A percentile compares a stretch with the other conserved stretches of the same genome.
Conservation (phyloP, 1,140 invertebrate species). For the Bactericera cockerelli region DNA sequence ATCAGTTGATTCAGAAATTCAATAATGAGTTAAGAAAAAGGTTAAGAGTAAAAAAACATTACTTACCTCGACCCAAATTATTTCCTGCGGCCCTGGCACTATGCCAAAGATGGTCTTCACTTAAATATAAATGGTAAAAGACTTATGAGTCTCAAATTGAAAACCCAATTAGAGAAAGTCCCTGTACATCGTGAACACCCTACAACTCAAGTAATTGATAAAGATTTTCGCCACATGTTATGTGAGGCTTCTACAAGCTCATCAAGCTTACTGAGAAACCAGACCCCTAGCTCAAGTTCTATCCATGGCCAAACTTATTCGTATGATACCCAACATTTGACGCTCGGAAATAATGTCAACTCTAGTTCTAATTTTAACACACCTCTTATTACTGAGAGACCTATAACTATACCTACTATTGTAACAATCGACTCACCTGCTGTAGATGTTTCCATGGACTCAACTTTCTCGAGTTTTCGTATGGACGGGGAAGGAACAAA, state of each 20-base stretch:
- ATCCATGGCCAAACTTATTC: no score
- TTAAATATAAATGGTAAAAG: slow-evolving; percentile 3
- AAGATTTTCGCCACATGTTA: no score
- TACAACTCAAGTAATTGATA: background rate
- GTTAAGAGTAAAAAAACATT: background rate
- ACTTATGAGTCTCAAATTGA: background rate
- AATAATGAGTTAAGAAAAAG: background rate
- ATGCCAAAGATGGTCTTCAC: background rate
- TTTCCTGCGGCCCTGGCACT: slow-evolving; percentile 1
- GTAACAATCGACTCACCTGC: background rate
- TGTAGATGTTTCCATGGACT: background rate
- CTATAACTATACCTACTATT: no score
- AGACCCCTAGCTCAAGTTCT: background rate
- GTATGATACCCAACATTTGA: no score
- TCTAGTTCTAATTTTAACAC: no score
- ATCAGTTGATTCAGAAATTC: background rate
- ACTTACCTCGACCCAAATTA: background rate
- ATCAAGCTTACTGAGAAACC: background rate
- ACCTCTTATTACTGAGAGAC: no score
- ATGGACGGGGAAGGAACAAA: no score
- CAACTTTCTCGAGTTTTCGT: background rate
- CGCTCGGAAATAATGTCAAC: no score
- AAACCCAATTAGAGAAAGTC: background rate
- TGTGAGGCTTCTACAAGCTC: background rate
- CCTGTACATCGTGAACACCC: background rate